Conservation (phyloP, 2,797 vertebrate genomes). For the Discoglossus pictus region DNA sequence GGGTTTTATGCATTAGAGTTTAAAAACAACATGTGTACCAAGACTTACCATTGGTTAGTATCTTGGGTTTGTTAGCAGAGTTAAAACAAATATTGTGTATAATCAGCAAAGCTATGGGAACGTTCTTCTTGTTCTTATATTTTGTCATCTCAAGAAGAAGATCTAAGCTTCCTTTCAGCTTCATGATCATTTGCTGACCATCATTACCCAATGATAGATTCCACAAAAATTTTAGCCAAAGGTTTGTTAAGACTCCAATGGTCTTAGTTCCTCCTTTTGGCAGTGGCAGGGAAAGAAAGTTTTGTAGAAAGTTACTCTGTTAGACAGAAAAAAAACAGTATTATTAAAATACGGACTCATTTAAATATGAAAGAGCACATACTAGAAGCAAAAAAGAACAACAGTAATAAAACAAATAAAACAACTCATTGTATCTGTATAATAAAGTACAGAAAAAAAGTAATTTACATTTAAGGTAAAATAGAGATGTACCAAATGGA, state of each 20-base stretch:
- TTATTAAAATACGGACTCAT: too few relatives aligned
- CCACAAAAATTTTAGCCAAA: constrained; percentile 88
- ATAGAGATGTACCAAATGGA: too few relatives aligned
- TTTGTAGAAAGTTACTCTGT: constrained; percentile 94
- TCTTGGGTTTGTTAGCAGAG: constrained; percentile 82
- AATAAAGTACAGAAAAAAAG: too few relatives aligned
- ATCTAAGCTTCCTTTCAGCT: constrained; percentile 83
- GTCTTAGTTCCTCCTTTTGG: constrained; percentile 72
- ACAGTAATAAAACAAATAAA: too few relatives aligned
- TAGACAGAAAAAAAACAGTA: constrained; percentile 49
- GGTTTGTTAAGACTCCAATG: constrained; percentile 61
- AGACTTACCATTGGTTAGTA: constrained; percentile 85
- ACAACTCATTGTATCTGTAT: too few relatives aligned
- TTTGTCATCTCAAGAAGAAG: constrained; percentile 81
- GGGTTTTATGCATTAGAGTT: too few relatives aligned
- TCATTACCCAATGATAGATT: constrained; percentile 85
- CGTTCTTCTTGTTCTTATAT: constrained; percentile 66
- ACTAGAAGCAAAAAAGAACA: constrained; percentile 17
- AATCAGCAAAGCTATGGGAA: constrained; percentile 74
- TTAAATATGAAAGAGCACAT: too few relatives aligned
- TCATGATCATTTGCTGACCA: constrained; percentile 88
- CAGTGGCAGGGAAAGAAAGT: constrained; percentile 77
- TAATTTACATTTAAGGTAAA: too few relatives aligned
- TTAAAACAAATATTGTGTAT: constrained; percentile 94
- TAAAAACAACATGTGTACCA: too few relatives aligned